Evolutionary conservation across 2,888 invertebrate genomes (phyloP).

Genomic region (Teinopalpus imperialis): DNA sequence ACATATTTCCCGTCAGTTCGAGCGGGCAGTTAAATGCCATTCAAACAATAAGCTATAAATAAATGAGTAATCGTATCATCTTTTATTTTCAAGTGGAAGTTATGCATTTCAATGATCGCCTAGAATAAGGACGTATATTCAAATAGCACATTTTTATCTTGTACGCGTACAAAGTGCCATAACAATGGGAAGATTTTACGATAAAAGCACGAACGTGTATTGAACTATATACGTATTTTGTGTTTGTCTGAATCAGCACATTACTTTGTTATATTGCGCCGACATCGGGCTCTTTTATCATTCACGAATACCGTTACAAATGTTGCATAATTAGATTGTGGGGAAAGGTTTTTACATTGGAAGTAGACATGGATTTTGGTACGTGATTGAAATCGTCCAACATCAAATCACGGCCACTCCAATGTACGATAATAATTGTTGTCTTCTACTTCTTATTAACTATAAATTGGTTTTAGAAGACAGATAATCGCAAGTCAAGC

Average conservation of each 20-base stretch:
- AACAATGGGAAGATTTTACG: constrained; percentile 50
- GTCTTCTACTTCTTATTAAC: too few relatives aligned
- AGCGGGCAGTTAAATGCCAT: background rate
- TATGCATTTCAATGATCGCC: constrained; percentile 27
- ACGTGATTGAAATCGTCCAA: too few relatives aligned
- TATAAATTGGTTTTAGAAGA: too few relatives aligned
- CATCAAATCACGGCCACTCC: too few relatives aligned
- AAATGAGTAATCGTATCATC: constrained; percentile 15
- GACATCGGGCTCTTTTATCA: constrained; percentile 13
- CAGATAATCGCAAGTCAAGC: too few relatives aligned
- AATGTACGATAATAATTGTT: too few relatives aligned
- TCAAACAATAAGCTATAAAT: constrained; percentile 24
- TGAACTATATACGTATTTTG: constrained; percentile 21
- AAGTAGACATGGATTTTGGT: background rate
- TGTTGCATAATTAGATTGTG: constrained; percentile 9
- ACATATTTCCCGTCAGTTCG: too few relatives aligned
- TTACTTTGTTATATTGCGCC: constrained; percentile 20
- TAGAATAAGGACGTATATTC: constrained; percentile 38
- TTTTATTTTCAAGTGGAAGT: constrained; percentile 13
- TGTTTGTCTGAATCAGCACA: constrained; percentile 17
- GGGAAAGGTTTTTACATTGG: constrained; percentile 2
- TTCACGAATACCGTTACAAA: constrained; percentile 12
- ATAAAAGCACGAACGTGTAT: constrained; percentile 41
- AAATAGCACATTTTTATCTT: constrained; percentile 45
- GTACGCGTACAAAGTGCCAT: constrained; percentile 38